phyloP scores from a whole-genome alignment of 2,113 vertebrate genomes.

The Ageneiosus marmoratus region DNA sequence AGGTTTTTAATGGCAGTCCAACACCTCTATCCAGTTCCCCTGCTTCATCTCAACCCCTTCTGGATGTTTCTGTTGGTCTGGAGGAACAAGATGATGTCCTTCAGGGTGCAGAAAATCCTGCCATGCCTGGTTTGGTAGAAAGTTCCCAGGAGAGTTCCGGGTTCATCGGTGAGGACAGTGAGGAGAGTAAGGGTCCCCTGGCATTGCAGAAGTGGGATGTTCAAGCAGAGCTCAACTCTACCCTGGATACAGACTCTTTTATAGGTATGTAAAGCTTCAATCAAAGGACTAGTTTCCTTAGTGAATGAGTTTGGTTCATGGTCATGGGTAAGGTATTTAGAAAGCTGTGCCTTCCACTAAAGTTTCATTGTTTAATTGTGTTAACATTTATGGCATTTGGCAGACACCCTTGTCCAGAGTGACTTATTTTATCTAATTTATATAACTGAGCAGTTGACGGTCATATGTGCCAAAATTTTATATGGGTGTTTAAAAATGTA shows the following conservation, averaged over 20 bases:
- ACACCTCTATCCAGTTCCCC: slow-evolving; percentile 69
- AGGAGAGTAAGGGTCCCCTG: slow-evolving; percentile 78
- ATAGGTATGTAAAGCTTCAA: slow-evolving; percentile 66
- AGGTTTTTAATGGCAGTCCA: slow-evolving; percentile 58
- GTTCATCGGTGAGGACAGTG: slow-evolving; percentile 82
- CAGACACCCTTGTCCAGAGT: no score
- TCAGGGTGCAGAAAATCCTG: slow-evolving; percentile 50
- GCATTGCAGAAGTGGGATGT: slow-evolving; percentile 80
- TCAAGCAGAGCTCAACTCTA: slow-evolving; percentile 74
- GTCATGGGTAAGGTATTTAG: neutral
- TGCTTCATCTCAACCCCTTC: slow-evolving; percentile 66
- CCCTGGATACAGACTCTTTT: slow-evolving; percentile 70
- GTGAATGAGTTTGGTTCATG: neutral
- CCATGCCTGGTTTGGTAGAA: slow-evolving; percentile 60
- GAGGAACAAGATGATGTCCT: slow-evolving; percentile 56
- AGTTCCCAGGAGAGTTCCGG: slow-evolving; percentile 83
- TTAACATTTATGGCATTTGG: no score
- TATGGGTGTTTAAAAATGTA: neutral
- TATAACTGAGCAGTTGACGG: no score
- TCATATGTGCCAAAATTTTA: no score
- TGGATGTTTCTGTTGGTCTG: slow-evolving; percentile 58
- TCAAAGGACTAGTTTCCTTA: neutral
- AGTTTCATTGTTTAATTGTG: neutral
- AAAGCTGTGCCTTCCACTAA: neutral
- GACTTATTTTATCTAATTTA: no score